Evolutionary conservation across 1,140 invertebrate species (phyloP).

Genomic region (Phymorhynchus buccinoides): DNA sequence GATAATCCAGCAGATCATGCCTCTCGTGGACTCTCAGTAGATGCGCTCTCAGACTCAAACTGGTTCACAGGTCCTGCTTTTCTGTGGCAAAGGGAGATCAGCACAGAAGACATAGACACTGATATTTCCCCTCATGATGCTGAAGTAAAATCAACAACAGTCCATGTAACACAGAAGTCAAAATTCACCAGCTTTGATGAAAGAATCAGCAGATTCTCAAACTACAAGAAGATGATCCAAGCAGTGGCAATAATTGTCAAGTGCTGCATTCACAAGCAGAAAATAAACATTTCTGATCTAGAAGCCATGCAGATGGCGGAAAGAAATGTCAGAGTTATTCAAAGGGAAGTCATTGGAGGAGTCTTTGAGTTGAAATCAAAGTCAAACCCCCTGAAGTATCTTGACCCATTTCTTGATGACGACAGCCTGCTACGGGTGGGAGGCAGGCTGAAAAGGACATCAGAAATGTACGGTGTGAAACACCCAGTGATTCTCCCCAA

Average conservation of each 20-base stretch:
- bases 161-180: neutral
- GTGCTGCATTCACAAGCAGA: neutral
- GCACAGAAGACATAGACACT: neutral
- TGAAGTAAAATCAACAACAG: neutral
- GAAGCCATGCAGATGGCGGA: neutral
- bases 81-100: neutral
- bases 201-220: neutral
- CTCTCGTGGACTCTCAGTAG: neutral
- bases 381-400: neutral
- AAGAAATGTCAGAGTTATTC: neutral
- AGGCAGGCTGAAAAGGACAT: neutral
- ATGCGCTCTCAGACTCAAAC: neutral
- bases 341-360: neutral
- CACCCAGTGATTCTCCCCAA: conserved; percentile 4
- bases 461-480: neutral
- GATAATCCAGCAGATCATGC: conserved; percentile 21
- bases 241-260: neutral
- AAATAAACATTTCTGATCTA: neutral
- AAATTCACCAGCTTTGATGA: conserved; percentile 19
- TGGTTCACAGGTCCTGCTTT: neutral
- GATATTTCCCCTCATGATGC: neutral
- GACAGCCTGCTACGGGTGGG: neutral
- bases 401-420: neutral
- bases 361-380: neutral
- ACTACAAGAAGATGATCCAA: neutral